Base-by-base conservation (phyloP, 2,113 vertebrate species). In the Cardinalis cardinalis region DNA sequence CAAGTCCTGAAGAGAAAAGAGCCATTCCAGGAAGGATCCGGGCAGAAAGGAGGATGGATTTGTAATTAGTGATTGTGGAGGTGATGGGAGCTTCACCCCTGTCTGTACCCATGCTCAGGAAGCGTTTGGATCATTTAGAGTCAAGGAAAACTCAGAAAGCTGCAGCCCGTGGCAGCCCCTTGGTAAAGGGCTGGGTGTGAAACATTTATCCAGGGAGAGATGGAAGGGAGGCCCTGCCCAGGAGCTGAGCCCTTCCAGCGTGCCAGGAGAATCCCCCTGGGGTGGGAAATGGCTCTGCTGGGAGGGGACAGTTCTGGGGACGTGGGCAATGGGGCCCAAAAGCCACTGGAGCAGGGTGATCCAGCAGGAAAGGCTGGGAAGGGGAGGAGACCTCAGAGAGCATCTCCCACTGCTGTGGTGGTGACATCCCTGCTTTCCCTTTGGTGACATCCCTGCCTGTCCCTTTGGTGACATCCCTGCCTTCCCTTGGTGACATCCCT, bases 301-400 rank as follows among this genome's bases (percentile, higher is more conserved):
- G 82, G 84, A 69, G 4, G 5, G 58, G 21, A 23, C 53, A 14
- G 10, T 40, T 32, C 5, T 34, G 51, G 58, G 14, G 36, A 31
- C 8, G 2, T 26, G 41, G 49, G 31, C 53, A 7, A 17, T 18
- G 17, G 48, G 56, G 25, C 56, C 21, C 20, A 23, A 21, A 36
- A 18, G 44, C 38, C 63, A 7, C 34, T 10, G 36, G 49, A 28
- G 31, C 9, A 15, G 31, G 26, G 26, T 5, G 29, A 41, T 40
- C 61, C 15, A 1, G 14, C 24, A 6, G 18, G 13, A 66, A 40
- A 40, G 0, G 10, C 44, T 31, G 48, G 2, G 3, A 58, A 53
- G 49, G 0, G 0, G 26, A 25, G 84, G 38, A 4, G 14, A 38
- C 19, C 40, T n/a, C 0, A 0, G 31, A 2, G 18, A n/a, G 38